A percentile compares a stretch with the other conserved stretches of the same genome.
Evolutionary conservation across 2,888 invertebrate species (phyloP).

Genomic region (Liodrosophila aerea): DNA sequence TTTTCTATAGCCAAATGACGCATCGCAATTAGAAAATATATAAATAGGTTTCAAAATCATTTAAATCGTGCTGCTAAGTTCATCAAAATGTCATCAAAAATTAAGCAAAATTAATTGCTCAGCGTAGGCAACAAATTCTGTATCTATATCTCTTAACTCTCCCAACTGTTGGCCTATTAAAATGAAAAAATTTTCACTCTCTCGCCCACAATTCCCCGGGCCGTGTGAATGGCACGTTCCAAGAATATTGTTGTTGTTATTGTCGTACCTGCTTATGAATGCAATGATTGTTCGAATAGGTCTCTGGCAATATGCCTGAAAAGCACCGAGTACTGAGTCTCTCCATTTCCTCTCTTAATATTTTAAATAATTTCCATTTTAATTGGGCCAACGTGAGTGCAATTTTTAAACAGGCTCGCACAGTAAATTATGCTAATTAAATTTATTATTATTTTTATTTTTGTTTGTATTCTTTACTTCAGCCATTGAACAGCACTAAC

Average conservation of each 20-base stretch:
- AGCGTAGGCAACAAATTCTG: not conserved
- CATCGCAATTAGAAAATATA: slow-evolving; percentile 19
- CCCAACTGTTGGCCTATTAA: slow-evolving; percentile 8
- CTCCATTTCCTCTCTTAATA: slow-evolving; percentile 8
- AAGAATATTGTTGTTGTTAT: slow-evolving; percentile 3
- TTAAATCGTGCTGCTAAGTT: no score
- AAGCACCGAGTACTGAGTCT: not conserved
- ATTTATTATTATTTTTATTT: slow-evolving; percentile 36
- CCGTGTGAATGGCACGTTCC: slow-evolving; percentile 40
- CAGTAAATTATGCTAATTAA: slow-evolving; percentile 45
- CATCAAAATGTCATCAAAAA: slow-evolving; percentile 22
- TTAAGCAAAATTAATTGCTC: slow-evolving; percentile 17
- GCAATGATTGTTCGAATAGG: slow-evolving; percentile 14
- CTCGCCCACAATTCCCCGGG: slow-evolving; percentile 10
- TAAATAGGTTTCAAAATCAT: slow-evolving; percentile 23
- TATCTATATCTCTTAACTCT: not conserved
- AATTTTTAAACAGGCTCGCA: slow-evolving; percentile 27
- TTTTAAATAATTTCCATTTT: slow-evolving; percentile 34
- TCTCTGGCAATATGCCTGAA: not conserved
- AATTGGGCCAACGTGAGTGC: slow-evolving; percentile 49
- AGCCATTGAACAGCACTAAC: slow-evolving; percentile 18
- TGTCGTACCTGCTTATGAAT: slow-evolving; percentile 19
- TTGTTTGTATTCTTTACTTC: not conserved
- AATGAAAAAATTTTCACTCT: not conserved
- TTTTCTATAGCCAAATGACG: slow-evolving; percentile 21